Evolutionary conservation across 2,113 vertebrate genomes (phyloP).

Genomic region (Nibea coibor): DNA sequence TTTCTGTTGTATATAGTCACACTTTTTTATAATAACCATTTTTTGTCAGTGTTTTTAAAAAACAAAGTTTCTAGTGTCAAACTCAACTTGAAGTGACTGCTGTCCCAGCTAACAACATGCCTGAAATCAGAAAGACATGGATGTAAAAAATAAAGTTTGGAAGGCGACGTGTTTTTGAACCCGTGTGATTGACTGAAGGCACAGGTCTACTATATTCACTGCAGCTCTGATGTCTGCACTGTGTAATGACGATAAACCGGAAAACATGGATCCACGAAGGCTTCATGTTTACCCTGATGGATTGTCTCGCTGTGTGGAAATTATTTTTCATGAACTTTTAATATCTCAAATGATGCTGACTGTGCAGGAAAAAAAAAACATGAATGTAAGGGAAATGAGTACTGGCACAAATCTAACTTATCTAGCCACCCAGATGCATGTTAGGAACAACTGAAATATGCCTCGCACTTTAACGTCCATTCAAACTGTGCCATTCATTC

Average conservation of each 20-base stretch:
- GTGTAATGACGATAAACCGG: background rate
- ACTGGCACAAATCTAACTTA: background rate
- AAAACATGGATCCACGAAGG: background rate
- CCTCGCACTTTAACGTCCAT: background rate
- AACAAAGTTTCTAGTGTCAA: slow-evolving; percentile 31
- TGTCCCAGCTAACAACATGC: slow-evolving; percentile 17
- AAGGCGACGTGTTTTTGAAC: background rate
- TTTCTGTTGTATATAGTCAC: slow-evolving; percentile 50
- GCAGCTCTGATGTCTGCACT: background rate
- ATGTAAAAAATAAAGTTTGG: slow-evolving; percentile 27
- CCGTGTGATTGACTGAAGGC: background rate
- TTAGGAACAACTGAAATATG: background rate
- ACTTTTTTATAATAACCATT: slow-evolving; percentile 42
- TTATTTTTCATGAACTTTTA: background rate
- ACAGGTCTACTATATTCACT: background rate
- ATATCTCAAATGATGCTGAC: background rate
- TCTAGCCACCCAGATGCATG: background rate
- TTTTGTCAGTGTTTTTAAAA: slow-evolving; percentile 50
- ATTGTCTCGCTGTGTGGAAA: background rate
- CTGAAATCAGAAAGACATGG: slow-evolving; percentile 26
- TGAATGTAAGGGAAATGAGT: background rate
- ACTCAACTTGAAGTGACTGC: background rate
- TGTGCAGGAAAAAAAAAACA: too few relatives aligned
- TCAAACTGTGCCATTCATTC: background rate
- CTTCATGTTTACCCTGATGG: slow-evolving; percentile 18